A percentile compares a stretch with the other conserved stretches of the same genome.
Conservation (phyloP, 2,797 vertebrate genomes). For the Sitta carolinensis region DNA sequence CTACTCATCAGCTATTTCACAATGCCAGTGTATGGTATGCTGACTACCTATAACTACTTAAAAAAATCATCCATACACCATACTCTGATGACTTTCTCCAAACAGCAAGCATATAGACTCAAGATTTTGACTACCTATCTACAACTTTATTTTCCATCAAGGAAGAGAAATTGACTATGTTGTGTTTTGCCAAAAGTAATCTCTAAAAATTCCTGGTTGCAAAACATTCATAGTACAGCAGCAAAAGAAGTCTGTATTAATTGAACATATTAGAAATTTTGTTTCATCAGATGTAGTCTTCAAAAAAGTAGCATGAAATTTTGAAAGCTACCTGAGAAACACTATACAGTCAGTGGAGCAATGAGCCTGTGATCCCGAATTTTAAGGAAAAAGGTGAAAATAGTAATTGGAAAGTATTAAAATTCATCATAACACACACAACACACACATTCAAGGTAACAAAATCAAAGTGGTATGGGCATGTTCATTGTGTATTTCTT, state of each 20-base stretch:
- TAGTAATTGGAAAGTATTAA: background rate
- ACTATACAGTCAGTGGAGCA: background rate
- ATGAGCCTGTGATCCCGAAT: background rate
- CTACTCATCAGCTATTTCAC: background rate
- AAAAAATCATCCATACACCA: background rate
- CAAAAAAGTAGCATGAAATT: background rate
- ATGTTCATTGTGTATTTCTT: background rate
- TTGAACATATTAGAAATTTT: background rate
- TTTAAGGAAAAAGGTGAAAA: background rate
- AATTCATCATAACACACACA: background rate
- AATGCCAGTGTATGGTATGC: accelerated
- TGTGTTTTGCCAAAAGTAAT: background rate
- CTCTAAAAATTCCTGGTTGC: background rate
- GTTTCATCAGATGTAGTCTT: background rate
- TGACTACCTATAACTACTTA: background rate
- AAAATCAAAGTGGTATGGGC: background rate
- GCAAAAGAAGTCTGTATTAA: background rate
- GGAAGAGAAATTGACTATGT: background rate
- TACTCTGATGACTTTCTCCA: background rate
- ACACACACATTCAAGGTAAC: background rate
- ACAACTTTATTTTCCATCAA: background rate
- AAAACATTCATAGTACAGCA: background rate
- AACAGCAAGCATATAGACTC: background rate
- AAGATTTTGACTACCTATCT: background rate
- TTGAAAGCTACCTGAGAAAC: background rate